Evolutionary conservation across 2,113 vertebrate species (phyloP).

Genomic region (Octodon degus): DNA sequence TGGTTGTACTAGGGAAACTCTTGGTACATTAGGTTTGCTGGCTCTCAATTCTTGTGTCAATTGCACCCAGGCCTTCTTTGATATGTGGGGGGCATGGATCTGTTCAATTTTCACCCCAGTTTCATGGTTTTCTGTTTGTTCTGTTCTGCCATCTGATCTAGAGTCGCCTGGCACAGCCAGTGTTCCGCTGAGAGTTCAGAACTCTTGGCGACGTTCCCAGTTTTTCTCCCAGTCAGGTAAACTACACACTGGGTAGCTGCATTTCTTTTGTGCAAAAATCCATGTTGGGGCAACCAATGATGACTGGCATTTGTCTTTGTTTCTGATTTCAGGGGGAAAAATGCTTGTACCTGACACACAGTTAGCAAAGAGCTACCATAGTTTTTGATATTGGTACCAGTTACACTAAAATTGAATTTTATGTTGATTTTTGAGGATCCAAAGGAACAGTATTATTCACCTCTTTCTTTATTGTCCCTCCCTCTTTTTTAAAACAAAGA

Average conservation of each 20-base stretch:
- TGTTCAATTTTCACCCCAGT: slow-evolving; percentile 39
- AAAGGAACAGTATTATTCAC: slow-evolving; percentile 60
- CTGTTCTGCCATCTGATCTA: slow-evolving; percentile 81
- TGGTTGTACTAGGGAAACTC: background rate
- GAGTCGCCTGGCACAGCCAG: slow-evolving; percentile 85
- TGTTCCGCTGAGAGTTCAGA: slow-evolving; percentile 90
- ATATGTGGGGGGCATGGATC: background rate
- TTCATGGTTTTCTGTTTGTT: slow-evolving; percentile 85
- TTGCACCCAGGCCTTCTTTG: background rate
- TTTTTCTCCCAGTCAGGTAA: slow-evolving; percentile 97
- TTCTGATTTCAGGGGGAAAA: slow-evolving; percentile 73
- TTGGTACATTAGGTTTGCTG: background rate
- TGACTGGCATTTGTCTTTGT: slow-evolving; percentile 67
- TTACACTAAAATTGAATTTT: slow-evolving; percentile 30
- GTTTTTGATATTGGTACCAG: slow-evolving; percentile 23
- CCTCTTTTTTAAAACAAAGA: background rate
- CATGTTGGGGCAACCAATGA: slow-evolving; percentile 69
- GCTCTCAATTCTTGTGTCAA: background rate
- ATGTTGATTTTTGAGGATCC: slow-evolving; percentile 71
- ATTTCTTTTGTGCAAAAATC: slow-evolving; percentile 65
- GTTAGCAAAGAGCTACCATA: slow-evolving; percentile 84
- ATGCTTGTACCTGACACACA: slow-evolving; percentile 81
- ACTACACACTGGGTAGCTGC: slow-evolving; percentile 69
- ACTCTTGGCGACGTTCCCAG: slow-evolving; percentile 93
- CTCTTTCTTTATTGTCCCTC: background rate